Conservation (phyloP, 2,888 invertebrate genomes). For the Dusona sp. region DNA sequence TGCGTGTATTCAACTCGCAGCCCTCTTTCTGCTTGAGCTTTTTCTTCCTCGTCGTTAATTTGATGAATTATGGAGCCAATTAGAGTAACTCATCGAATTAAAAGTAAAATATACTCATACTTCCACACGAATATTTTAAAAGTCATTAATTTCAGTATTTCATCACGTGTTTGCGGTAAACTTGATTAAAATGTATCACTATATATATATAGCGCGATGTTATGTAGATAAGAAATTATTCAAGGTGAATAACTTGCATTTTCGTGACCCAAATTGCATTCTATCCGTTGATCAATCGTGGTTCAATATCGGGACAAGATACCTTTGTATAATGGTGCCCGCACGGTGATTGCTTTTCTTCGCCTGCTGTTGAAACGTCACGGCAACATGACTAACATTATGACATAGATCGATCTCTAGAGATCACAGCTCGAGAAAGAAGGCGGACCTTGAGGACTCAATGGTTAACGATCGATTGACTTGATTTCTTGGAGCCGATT, state of each 20-base stretch:
- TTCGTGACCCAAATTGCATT: slow-evolving; percentile 59
- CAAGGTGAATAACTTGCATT: slow-evolving; percentile 25
- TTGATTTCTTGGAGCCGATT: slow-evolving; percentile 36
- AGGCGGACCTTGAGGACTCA: slow-evolving; percentile 41
- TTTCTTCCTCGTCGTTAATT: slow-evolving; percentile 47
- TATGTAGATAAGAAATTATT: slow-evolving; percentile 35
- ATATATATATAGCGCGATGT: slow-evolving; percentile 17
- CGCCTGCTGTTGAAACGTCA: slow-evolving; percentile 38
- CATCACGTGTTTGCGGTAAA: neutral
- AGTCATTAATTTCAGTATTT: slow-evolving; percentile 1
- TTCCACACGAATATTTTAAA: neutral
- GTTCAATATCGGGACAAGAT: slow-evolving; percentile 30
- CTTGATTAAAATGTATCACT: slow-evolving; percentile 1
- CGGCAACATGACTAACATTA: slow-evolving; percentile 31
- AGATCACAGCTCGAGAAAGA: slow-evolving; percentile 38
- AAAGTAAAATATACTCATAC: slow-evolving; percentile 32
- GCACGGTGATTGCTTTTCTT: slow-evolving; percentile 47
- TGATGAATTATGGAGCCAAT: slow-evolving; percentile 59
- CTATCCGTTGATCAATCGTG: slow-evolving; percentile 44
- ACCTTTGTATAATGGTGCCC: slow-evolving; percentile 42
- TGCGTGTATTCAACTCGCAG: slow-evolving; percentile 24
- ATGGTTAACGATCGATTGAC: slow-evolving; percentile 53
- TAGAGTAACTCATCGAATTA: slow-evolving; percentile 57
- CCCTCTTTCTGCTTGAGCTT: neutral
- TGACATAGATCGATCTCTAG: slow-evolving; percentile 38